phyloP scores from a whole-genome alignment of 2,888 invertebrate species.

The Dicyrtoma fusca region DNA sequence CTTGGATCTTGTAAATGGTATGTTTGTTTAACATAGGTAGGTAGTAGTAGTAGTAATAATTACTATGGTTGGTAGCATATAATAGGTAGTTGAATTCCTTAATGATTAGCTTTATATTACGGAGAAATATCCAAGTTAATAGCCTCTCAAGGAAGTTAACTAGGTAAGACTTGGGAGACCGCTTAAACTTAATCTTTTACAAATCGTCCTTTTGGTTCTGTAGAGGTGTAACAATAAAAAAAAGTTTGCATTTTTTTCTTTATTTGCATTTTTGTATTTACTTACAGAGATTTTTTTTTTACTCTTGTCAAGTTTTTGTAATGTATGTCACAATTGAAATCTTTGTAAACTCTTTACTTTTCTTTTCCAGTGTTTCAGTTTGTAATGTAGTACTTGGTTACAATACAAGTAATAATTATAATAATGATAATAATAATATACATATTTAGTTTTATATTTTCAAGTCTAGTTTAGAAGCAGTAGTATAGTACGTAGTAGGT shows the following conservation, averaged over 20 bases:
- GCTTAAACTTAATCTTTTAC: neutral
- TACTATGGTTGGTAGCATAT: neutral
- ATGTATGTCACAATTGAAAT: no score
- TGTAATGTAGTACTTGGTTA: neutral
- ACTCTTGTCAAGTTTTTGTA: no score
- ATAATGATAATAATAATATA: neutral
- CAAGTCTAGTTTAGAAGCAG: neutral
- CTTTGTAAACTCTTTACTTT: no score
- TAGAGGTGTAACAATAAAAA: no score
- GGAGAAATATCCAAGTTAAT: neutral
- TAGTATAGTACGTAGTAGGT: neutral
- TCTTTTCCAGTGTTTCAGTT: no score
- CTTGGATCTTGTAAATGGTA: no score
- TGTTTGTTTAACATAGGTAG: no score
- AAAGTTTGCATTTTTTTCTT: neutral
- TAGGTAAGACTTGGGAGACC: neutral
- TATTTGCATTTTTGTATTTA: neutral
- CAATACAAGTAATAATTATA: neutral
- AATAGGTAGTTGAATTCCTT: neutral
- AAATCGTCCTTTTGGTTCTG: neutral
- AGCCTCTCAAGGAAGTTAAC: constrained; percentile 14
- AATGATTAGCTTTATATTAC: no score
- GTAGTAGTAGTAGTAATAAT: no score
- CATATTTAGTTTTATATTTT: neutral
- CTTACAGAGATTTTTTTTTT: neutral